Conservation (phyloP, 2,888 invertebrate genomes). For the Chirona hameri region DNA sequence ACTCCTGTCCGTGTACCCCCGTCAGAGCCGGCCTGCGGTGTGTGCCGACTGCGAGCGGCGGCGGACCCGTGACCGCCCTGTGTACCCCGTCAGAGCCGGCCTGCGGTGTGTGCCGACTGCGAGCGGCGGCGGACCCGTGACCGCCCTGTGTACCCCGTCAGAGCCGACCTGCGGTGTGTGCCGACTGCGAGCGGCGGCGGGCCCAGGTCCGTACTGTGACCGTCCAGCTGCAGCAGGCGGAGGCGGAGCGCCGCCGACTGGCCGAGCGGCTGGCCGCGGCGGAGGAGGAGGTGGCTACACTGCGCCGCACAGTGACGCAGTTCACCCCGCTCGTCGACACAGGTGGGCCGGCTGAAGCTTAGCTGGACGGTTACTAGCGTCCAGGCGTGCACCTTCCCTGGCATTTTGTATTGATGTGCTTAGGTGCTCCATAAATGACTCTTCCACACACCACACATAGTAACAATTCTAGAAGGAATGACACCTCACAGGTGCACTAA, state of each 20-base stretch:
- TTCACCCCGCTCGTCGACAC: neutral
- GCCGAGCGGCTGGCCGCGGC: neutral
- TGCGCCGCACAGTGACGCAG: neutral
- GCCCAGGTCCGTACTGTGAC: neutral
- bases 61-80: too few relatives aligned
- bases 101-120: neutral
- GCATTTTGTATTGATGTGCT: too few relatives aligned
- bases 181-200: slow-evolving; percentile 4
- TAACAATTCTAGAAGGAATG: too few relatives aligned
- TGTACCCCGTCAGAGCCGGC: neutral
- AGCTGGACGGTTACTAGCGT: too few relatives aligned
- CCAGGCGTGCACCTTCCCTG: too few relatives aligned
- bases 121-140: neutral
- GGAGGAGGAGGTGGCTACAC: neutral
- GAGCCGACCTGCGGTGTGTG: neutral
- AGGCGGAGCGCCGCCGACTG: neutral
- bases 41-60: slow-evolving; percentile 12
- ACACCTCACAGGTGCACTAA: too few relatives aligned
- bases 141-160: too few relatives aligned
- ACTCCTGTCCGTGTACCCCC: neutral
- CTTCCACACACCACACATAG: too few relatives aligned
- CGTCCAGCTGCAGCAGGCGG: neutral
- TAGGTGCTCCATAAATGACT: too few relatives aligned
- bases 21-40: neutral
- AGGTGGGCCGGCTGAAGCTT: slow-evolving; percentile 30